phyloP scores from a whole-genome alignment of 2,113 vertebrate genomes.

The Lycaon pictus region DNA sequence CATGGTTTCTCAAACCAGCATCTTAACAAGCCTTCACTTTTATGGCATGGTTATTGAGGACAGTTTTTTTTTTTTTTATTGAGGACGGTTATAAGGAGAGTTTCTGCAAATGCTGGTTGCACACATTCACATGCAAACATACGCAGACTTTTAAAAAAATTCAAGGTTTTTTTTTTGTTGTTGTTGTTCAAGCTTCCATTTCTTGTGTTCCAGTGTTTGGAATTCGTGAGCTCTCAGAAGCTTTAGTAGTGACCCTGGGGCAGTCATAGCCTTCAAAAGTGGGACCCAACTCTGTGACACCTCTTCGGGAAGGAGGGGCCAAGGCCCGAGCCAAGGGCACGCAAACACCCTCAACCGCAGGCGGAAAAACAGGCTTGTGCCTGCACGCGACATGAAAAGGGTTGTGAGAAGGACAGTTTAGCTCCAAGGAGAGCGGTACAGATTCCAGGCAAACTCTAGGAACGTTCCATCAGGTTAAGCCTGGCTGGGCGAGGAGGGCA shows the following conservation, averaged over 20 bases:
- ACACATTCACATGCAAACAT: constrained; percentile 10
- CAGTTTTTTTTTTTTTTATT: not conserved
- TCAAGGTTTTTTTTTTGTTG: not conserved
- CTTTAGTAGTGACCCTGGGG: not conserved
- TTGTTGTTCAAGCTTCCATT: constrained; percentile 69
- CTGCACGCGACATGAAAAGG: not conserved
- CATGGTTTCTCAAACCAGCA: constrained; percentile 81
- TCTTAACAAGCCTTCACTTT: constrained; percentile 74
- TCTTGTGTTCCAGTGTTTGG: constrained; percentile 57
- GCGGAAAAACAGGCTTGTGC: not conserved
- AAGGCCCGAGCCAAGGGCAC: not conserved
- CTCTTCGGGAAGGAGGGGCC: constrained; percentile 9
- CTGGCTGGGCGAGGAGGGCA: not conserved
- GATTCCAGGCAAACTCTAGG: not conserved
- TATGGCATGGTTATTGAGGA: constrained; percentile 51
- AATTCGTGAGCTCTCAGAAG: not conserved
- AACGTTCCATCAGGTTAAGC: not conserved
- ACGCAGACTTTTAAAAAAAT: constrained; percentile 44
- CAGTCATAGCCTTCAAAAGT: constrained; percentile 26
- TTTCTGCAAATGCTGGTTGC: constrained; percentile 53
- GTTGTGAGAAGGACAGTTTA: not conserved
- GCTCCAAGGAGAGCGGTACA: not conserved
- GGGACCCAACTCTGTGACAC: not conserved
- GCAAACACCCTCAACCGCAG: constrained; percentile 3
- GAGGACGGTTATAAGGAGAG: constrained; percentile 3